These are phyloP conservation scores for Corythoichthys haematopterus DNA, from an alignment of 2,113 vertebrate genomes.

Conservation along the genomic window DNA sequence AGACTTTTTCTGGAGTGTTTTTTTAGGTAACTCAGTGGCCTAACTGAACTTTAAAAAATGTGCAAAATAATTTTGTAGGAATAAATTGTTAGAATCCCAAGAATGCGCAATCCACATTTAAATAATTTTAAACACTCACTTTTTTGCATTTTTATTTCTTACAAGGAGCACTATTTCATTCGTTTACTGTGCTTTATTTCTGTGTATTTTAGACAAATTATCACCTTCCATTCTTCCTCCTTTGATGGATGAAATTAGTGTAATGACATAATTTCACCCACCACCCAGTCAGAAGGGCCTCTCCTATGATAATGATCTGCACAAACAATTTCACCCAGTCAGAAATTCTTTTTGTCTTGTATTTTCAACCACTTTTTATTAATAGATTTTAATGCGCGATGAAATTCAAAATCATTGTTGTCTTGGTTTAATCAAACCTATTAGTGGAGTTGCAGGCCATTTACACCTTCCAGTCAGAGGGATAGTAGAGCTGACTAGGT, in stretches of 20 bases:
- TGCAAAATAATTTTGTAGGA: not conserved
- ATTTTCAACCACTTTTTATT: not conserved
- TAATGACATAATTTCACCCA: constrained; percentile 52
- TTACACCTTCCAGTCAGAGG: constrained; percentile 14
- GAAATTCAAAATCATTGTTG: not conserved
- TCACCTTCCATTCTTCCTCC: not conserved
- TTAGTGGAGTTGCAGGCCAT: constrained; percentile 8
- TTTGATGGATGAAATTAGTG: constrained; percentile 23
- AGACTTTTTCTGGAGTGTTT: not conserved
- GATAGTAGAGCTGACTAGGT: constrained; percentile 27
- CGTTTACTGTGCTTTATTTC: not conserved
- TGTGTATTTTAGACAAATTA: not conserved
- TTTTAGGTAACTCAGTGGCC: not conserved
- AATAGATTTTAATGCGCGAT: not conserved
- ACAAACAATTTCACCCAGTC: constrained; percentile 30
- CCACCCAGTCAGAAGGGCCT: constrained; percentile 30
- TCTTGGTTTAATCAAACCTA: constrained; percentile 21
- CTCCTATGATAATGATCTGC: constrained; percentile 53
- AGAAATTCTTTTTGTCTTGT: constrained; percentile 1
- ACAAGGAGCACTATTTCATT: not conserved
- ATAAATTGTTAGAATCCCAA: not conserved
- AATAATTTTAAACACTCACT: not conserved
- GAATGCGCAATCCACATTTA: not conserved
- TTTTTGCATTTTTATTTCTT: not conserved
- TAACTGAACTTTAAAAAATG: too few species aligned